Base-by-base conservation (phyloP, 1,140 invertebrate species). In the Trichoplusia ni region DNA sequence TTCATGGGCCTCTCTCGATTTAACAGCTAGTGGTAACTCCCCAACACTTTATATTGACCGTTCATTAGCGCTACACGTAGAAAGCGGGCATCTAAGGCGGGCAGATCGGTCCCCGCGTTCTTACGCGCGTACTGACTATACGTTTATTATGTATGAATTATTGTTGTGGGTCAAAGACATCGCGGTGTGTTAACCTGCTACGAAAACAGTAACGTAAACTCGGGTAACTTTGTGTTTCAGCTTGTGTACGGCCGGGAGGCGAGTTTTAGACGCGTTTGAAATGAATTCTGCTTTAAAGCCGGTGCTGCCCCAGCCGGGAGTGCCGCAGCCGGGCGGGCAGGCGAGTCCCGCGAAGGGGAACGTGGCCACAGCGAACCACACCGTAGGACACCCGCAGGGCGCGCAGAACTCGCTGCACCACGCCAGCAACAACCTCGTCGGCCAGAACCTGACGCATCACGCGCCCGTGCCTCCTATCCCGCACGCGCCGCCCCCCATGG, bases 261-360 rank as follows among this genome's bases (percentile, higher is more conserved):
- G 38, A 69, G 38, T 42, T 71, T 75, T 68, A 70, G 69, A 67
- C 42, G 67, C 74, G 75, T 73, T 71, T 82, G 77, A 84, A 74
- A 92, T 92, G 92, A 92, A 91, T 89, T 91, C 92, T 80, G 89
- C 91, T 77, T 77, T 92, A 81, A 92, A 92, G 82, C 91, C 92
- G 71, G 91, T 89, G 68, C 72, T 92, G 68, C 78, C 91, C 62
- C 82, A 91, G 73, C 79, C 90, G 60, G 89, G 85, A 60, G 86
- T 86, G 49, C 87, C 90, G 60, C 89, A 90, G 75, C 77, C 87
- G 47, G 81, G 80, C 56, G 83, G 84, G 49, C 86, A 88, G 69
- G 61, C 87, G 47, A 89, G 84, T 69, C 88, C 86, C 46, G 84
- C 85, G 6, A 88, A 89, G 70, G 84, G 67, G 44, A 86, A 84